phyloP scores from a whole-genome alignment of 2,113 vertebrate species.

The Erythrocebus patas region DNA sequence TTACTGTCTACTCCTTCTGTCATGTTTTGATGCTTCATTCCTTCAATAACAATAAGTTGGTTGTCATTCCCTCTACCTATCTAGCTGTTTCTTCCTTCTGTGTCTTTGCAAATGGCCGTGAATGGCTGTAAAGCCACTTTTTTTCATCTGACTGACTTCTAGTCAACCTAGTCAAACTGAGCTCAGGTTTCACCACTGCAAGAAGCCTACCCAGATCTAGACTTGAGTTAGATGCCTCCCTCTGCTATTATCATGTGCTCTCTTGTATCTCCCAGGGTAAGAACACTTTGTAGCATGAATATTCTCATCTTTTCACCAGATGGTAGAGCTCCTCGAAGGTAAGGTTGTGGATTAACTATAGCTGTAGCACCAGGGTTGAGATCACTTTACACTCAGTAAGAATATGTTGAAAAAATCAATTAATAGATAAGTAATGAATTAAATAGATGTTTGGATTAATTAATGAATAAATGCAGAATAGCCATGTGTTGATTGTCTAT shows the following conservation, averaged over 20 bases:
- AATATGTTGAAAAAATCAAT: not conserved
- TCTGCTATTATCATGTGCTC: not conserved
- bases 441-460: not conserved
- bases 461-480: not conserved
- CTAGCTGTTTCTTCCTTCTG: not conserved
- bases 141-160: not conserved
- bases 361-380: not conserved
- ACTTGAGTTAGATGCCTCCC: not conserved
- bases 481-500: not conserved
- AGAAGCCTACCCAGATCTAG: not conserved
- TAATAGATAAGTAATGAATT: not conserved
- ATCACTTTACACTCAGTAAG: not conserved
- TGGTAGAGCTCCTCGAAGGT: not conserved
- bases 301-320: not conserved
- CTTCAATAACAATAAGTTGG: not conserved
- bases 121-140: not conserved
- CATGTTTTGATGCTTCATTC: not conserved
- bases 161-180: not conserved
- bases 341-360: not conserved
- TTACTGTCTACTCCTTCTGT: not conserved
- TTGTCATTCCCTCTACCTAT: not conserved
- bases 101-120: not conserved
- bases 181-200: not conserved
- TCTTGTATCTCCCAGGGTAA: not conserved
- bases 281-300: not conserved